phyloP scores from a whole-genome alignment of 92 coral and sea anemone genomes.

The Plumapathes pennacea region DNA sequence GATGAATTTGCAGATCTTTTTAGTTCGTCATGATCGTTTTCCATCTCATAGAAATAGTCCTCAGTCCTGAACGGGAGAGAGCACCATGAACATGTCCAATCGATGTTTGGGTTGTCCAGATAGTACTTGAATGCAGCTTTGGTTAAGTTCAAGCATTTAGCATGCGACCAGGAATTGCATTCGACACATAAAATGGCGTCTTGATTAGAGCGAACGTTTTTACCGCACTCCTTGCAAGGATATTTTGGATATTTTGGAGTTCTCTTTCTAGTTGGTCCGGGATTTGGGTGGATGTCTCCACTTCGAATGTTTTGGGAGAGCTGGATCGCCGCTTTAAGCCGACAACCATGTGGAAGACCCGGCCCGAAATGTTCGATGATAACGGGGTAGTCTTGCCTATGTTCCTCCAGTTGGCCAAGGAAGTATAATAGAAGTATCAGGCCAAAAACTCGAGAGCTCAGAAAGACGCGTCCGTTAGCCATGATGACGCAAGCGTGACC shows the following conservation, averaged over 20 bases:
- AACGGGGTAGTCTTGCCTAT: too few species aligned
- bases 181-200: slow-evolving; percentile 48
- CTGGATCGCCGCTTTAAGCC: too few species aligned
- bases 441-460: slow-evolving; percentile 1
- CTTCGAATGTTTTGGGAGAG: slow-evolving; percentile 11
- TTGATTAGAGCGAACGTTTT: slow-evolving; percentile 44
- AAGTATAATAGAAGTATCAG: too few species aligned
- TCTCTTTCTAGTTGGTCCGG: slow-evolving; percentile 33
- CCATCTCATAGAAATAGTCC: too few species aligned
- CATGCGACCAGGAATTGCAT: slow-evolving; percentile 44
- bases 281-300: slow-evolving; percentile 41
- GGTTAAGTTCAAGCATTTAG: slow-evolving; percentile 45
- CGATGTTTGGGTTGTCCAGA: slow-evolving; percentile 27
- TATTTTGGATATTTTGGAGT: slow-evolving; percentile 28
- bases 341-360: too few species aligned
- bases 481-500: too few species aligned
- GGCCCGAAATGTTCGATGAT: too few species aligned
- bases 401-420: too few species aligned
- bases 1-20: too few species aligned
- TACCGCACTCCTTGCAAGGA: slow-evolving; percentile 51
- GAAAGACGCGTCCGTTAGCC: neutral
- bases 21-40: too few species aligned
- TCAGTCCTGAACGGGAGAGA: slow-evolving; percentile 14
- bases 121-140: slow-evolving; percentile 32
- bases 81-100: slow-evolving; percentile 46